Percentiles rank a stretch among this genome's conserved stretches.
Conservation (phyloP, 2,888 invertebrate species). For the Cylloceria caligata region DNA sequence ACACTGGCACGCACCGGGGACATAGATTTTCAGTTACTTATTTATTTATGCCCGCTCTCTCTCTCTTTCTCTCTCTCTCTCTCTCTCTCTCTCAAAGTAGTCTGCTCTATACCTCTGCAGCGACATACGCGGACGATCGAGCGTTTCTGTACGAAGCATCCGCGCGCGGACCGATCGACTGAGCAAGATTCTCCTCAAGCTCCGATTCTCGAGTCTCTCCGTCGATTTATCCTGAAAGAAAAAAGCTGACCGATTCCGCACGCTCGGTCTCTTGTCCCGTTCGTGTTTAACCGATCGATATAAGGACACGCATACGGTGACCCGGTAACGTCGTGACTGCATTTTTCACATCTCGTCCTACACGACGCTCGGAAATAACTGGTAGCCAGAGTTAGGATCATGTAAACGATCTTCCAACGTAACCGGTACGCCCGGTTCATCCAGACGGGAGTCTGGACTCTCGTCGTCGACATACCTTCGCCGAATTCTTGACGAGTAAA, state of each 20-base stretch:
- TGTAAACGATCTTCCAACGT: constrained; percentile 38
- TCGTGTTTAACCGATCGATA: constrained; percentile 11
- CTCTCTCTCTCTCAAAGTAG: neutral
- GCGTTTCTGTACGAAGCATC: neutral
- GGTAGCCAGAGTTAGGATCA: constrained; percentile 23
- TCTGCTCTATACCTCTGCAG: neutral
- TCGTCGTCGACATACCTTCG: constrained; percentile 24
- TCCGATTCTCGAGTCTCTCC: constrained; percentile 18
- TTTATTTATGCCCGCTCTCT: constrained; percentile 61
- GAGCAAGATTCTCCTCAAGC: neutral
- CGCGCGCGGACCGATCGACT: neutral
- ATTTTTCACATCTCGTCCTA: constrained; percentile 42
- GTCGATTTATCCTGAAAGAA: constrained; percentile 34
- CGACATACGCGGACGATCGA: constrained; percentile 6
- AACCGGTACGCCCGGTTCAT: constrained; percentile 2
- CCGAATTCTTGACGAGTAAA: constrained; percentile 29
- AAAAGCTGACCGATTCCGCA: constrained; percentile 34
- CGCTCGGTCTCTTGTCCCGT: constrained; percentile 17
- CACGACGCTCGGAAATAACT: neutral
- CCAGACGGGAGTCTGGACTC: constrained; percentile 3
- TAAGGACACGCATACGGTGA: constrained; percentile 14
- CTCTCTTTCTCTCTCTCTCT: too few relatives aligned
- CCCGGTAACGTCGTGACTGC: constrained; percentile 42
- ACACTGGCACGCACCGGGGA: constrained; percentile 35
- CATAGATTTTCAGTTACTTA: constrained; percentile 65